These are phyloP conservation scores for Rhorus exstirpatorius DNA, from an alignment of 2,888 invertebrate genomes.

Conservation along the genomic window DNA sequence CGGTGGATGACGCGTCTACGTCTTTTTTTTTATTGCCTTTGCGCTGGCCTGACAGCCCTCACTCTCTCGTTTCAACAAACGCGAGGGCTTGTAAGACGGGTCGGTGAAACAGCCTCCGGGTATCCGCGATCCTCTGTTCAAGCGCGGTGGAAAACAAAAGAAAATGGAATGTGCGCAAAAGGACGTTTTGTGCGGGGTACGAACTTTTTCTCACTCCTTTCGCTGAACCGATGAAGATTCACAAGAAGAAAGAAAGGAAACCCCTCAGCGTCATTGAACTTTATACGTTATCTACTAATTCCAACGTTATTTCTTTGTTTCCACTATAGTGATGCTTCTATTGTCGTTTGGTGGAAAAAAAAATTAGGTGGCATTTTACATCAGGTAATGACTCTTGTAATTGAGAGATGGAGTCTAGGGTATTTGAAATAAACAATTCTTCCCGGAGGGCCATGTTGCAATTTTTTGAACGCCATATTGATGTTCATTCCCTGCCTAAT, in stretches of 20 bases:
- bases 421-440: neutral
- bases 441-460: neutral
- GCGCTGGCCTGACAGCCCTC: neutral
- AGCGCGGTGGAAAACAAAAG: conserved; percentile 17
- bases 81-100: conserved; percentile 33
- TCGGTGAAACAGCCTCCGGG: conserved; percentile 41
- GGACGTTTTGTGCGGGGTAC: neutral
- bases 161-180: neutral
- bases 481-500: neutral
- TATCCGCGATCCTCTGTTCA: conserved; percentile 30
- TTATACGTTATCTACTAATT: conserved; percentile 4
- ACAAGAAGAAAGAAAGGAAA: conserved; percentile 1
- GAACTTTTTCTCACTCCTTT: conserved; percentile 33
- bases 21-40: conserved; percentile 30
- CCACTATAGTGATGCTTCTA: neutral
- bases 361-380: too few species aligned
- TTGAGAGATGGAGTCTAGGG: neutral
- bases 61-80: conserved; percentile 45
- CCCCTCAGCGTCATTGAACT: neutral
- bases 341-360: neutral
- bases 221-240: neutral
- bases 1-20: neutral
- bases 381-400: too few species aligned
- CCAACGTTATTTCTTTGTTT: conserved; percentile 5
- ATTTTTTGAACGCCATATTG: neutral